These are phyloP conservation scores for Nebria ingens DNA, from an alignment of 1,140 invertebrate species.

Conservation along the genomic window DNA sequence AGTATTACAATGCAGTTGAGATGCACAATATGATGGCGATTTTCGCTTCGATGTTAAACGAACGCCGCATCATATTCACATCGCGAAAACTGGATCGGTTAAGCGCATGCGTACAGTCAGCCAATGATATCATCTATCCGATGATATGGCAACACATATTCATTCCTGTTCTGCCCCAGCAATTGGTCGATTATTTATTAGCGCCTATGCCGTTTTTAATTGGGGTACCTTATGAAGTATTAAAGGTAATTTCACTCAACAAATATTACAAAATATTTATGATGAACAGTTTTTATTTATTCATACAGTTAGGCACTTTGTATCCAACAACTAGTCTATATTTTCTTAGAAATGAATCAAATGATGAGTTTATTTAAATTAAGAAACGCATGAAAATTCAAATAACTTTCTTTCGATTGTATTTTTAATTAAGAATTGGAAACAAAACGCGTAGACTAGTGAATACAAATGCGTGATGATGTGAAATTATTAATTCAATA, in stretches of 20 bases:
- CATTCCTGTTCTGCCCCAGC: slow-evolving; percentile 82
- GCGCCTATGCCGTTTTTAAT: slow-evolving; percentile 95
- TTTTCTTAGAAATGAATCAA: too few relatives aligned
- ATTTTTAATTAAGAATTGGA: too few relatives aligned
- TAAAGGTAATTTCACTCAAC: slow-evolving; percentile 55
- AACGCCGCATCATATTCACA: slow-evolving; percentile 82
- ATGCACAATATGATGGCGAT: slow-evolving; percentile 85
- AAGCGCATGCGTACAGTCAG: slow-evolving; percentile 88
- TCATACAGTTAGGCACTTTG: too few relatives aligned
- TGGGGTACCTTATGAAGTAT: slow-evolving; percentile 74
- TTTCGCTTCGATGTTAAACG: slow-evolving; percentile 89
- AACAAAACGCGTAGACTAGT: too few relatives aligned
- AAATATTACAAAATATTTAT: background rate
- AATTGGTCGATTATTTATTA: slow-evolving; percentile 80
- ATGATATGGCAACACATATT: slow-evolving; percentile 98
- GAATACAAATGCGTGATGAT: too few relatives aligned
- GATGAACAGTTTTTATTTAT: background rate
- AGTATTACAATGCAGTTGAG: slow-evolving; percentile 92
- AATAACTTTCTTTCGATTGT: too few relatives aligned
- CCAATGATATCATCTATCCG: slow-evolving; percentile 86
- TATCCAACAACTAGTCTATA: too few relatives aligned
- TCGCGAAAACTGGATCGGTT: slow-evolving; percentile 77
- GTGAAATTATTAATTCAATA: too few relatives aligned
- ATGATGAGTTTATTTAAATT: too few relatives aligned
- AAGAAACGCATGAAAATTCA: too few relatives aligned